Evolutionary conservation across 2,113 vertebrate species (phyloP).

Genomic region (Cichladusa arquata): DNA sequence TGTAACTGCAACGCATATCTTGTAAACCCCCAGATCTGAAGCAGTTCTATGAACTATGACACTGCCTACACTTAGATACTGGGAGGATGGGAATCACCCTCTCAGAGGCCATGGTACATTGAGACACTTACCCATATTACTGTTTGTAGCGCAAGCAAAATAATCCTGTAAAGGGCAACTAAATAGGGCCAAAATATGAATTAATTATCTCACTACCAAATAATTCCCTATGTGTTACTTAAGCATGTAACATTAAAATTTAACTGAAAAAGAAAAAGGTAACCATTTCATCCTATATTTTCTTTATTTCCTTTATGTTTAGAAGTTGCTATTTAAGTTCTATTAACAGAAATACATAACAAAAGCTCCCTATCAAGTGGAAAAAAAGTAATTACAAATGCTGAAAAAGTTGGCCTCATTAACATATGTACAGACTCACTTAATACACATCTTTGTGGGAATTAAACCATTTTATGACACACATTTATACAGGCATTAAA

Average conservation of each 20-base stretch:
- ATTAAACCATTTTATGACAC: slow-evolving; percentile 74
- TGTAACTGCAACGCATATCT: not conserved
- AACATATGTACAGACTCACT: slow-evolving; percentile 90
- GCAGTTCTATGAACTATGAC: slow-evolving; percentile 36
- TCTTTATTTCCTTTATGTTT: slow-evolving; percentile 81
- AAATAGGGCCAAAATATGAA: slow-evolving; percentile 62
- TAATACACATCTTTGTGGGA: slow-evolving; percentile 79
- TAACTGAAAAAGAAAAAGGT: slow-evolving; percentile 79
- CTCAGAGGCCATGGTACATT: slow-evolving; percentile 52
- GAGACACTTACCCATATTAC: slow-evolving; percentile 46
- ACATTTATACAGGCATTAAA: slow-evolving; percentile 78
- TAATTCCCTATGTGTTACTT: slow-evolving; percentile 65
- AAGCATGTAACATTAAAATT: slow-evolving; percentile 64
- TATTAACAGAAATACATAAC: slow-evolving; percentile 87
- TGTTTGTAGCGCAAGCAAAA: slow-evolving; percentile 60
- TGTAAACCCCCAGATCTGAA: slow-evolving; percentile 27
- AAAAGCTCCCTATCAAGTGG: slow-evolving; percentile 81
- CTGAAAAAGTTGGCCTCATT: slow-evolving; percentile 86
- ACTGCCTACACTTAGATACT: slow-evolving; percentile 43
- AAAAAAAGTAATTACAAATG: slow-evolving; percentile 90
- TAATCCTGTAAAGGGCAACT: slow-evolving; percentile 60
- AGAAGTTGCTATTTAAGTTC: slow-evolving; percentile 81
- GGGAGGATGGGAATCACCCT: slow-evolving; percentile 12
- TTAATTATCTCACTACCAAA: slow-evolving; percentile 37
- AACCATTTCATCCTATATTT: slow-evolving; percentile 81